A percentile compares a stretch with the other conserved stretches of the same genome.
phyloP scores from a whole-genome alignment of 1,140 invertebrate species.

The Ips nitidus region DNA sequence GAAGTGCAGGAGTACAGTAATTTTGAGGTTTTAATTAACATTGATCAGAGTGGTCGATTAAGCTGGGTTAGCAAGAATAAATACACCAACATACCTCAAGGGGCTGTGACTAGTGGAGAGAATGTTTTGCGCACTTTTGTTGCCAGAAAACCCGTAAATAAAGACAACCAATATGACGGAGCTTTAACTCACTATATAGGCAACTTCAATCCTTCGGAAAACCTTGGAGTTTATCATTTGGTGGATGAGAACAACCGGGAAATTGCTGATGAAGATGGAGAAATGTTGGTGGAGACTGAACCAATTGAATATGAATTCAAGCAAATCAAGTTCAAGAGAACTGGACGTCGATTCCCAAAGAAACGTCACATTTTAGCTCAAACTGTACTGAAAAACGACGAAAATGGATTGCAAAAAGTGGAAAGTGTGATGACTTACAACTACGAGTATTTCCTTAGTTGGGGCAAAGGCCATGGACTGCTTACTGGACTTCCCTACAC shows the following conservation, averaged over 20 bases:
- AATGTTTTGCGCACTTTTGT: conserved; percentile 55
- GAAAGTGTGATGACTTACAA: conserved; percentile 71
- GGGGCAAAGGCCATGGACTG: conserved; percentile 76
- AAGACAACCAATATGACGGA: conserved; percentile 49
- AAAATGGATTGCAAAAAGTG: conserved; percentile 55
- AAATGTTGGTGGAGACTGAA: conserved; percentile 77
- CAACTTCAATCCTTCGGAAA: conserved; percentile 62
- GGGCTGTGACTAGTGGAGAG: conserved; percentile 64
- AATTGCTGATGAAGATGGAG: conserved; percentile 62
- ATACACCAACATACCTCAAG: conserved; percentile 61
- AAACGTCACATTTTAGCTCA: conserved; percentile 60
- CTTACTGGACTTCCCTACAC: conserved; percentile 72
- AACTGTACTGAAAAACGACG: conserved; percentile 64
- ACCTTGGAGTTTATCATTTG: conserved; percentile 66
- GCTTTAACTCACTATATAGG: conserved; percentile 66
- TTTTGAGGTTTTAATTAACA: conserved; percentile 76
- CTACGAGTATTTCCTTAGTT: conserved; percentile 68
- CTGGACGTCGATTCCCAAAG: conserved; percentile 58
- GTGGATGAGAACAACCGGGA: conserved; percentile 64
- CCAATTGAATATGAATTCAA: conserved; percentile 73
- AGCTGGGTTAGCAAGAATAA: conserved; percentile 72
- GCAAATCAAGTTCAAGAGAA: conserved; percentile 62
- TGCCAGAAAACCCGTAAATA: conserved; percentile 53
- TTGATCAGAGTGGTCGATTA: conserved; percentile 71
- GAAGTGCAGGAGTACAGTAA: conserved; percentile 59